These are phyloP conservation scores for Chymomyza costata DNA, from an alignment of 1,140 invertebrate genomes.

Conservation along the genomic window DNA sequence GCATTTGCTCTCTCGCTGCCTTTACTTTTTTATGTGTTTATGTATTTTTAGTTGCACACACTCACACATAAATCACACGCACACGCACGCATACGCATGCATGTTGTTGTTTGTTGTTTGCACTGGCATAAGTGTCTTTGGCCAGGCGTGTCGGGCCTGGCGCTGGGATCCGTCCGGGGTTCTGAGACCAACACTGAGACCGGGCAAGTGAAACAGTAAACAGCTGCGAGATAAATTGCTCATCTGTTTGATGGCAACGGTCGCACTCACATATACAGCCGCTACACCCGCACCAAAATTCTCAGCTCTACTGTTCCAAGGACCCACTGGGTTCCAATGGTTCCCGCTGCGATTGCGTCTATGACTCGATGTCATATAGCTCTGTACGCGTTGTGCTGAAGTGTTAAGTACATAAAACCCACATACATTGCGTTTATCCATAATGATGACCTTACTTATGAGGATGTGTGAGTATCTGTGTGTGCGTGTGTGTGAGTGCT, in stretches of 20 bases:
- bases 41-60: conserved; percentile 53
- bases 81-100: conserved; percentile 12
- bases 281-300: not conserved
- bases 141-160: conserved; percentile 43
- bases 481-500: not conserved
- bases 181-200: not conserved
- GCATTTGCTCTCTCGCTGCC: conserved; percentile 9
- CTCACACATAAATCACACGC: conserved; percentile 51
- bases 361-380: conserved; percentile 38
- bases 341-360: conserved; percentile 14
- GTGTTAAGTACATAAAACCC: conserved; percentile 72
- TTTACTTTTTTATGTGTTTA: conserved; percentile 58
- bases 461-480: conserved; percentile 26
- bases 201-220: conserved; percentile 59
- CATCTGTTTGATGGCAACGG: conserved; percentile 64
- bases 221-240: conserved; percentile 73
- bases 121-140: conserved; percentile 62
- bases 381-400: conserved; percentile 52
- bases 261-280: no score
- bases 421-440: conserved; percentile 65
- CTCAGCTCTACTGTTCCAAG: not conserved
- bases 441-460: conserved; percentile 72
- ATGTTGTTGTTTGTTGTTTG: conserved; percentile 21
- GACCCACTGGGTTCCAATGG: not conserved
- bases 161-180: conserved; percentile 3